Conservation (phyloP, 2,888 invertebrate species). For the Idaea dimidiata region DNA sequence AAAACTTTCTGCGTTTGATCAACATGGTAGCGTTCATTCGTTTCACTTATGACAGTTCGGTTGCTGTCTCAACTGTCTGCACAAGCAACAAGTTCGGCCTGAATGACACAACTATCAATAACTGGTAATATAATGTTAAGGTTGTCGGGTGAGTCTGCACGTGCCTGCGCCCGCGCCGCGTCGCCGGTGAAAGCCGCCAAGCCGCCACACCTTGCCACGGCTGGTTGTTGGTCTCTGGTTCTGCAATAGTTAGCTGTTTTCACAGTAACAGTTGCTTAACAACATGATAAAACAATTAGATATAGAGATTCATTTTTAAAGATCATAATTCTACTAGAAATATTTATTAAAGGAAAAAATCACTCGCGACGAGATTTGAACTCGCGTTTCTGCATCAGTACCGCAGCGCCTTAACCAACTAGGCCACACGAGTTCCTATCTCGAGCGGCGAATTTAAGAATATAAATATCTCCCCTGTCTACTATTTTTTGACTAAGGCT, state of each 20-base stretch:
- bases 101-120: background rate
- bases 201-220: conserved; percentile 37
- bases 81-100: background rate
- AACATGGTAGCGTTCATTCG: background rate
- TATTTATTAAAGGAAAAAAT: too few relatives aligned
- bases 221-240: background rate
- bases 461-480: too few relatives aligned
- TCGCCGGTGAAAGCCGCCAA: conserved; percentile 48
- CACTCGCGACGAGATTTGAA: too few relatives aligned
- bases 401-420: too few relatives aligned
- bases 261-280: background rate
- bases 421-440: too few relatives aligned
- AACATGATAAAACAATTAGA: background rate
- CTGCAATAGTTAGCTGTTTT: background rate
- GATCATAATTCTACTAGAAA: background rate
- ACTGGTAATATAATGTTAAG: background rate
- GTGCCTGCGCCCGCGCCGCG: conserved; percentile 40
- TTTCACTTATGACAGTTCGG: background rate
- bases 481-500: too few relatives aligned
- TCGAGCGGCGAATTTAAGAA: too few relatives aligned
- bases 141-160: conserved; percentile 23
- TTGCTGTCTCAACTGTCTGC: background rate
- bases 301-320: background rate
- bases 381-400: too few relatives aligned
- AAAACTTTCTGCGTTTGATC: background rate